Percentiles rank a stretch among this genome's conserved stretches.
Evolutionary conservation across 2,888 invertebrate species (phyloP).

Genomic region (Acleris laterana): DNA sequence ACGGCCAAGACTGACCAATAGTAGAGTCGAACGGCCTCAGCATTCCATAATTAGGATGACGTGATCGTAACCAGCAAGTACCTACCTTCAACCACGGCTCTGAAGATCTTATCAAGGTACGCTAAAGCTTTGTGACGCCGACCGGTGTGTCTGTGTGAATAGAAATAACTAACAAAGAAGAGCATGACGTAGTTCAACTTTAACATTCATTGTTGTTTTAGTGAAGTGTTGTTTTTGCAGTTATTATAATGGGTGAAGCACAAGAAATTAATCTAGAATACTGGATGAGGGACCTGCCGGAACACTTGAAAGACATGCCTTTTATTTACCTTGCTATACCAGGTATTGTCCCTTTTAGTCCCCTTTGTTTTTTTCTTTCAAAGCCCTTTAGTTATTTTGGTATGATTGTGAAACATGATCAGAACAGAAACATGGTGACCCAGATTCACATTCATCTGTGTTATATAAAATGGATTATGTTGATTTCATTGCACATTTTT

Average conservation of each 20-base stretch:
- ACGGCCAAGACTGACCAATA: conserved; percentile 13
- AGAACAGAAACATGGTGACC: neutral
- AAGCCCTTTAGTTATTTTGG: neutral
- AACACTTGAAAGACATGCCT: conserved; percentile 83
- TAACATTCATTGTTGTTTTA: too few relatives aligned
- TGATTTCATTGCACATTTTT: too few relatives aligned
- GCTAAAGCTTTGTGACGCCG: neutral
- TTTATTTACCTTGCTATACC: conserved; percentile 90
- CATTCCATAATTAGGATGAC: conserved; percentile 34
- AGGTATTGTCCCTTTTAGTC: conserved; percentile 71
- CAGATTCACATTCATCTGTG: neutral
- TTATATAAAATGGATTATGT: neutral
- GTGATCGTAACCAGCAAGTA: conserved; percentile 7
- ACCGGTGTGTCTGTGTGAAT: too few relatives aligned
- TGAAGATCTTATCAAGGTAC: conserved; percentile 15
- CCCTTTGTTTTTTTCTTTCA: neutral
- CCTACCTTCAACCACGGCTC: conserved; percentile 23
- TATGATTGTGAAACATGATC: neutral
- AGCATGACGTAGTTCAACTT: too few relatives aligned
- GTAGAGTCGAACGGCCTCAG: conserved; percentile 10
- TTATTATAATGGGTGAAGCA: conserved; percentile 64
- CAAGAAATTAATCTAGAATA: conserved; percentile 77
- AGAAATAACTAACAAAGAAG: too few relatives aligned
- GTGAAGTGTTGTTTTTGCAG: conserved; percentile 47
- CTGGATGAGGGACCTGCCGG: conserved; percentile 89